Base-by-base conservation (phyloP, 2,797 vertebrate species). In the Scolopax rusticola region DNA sequence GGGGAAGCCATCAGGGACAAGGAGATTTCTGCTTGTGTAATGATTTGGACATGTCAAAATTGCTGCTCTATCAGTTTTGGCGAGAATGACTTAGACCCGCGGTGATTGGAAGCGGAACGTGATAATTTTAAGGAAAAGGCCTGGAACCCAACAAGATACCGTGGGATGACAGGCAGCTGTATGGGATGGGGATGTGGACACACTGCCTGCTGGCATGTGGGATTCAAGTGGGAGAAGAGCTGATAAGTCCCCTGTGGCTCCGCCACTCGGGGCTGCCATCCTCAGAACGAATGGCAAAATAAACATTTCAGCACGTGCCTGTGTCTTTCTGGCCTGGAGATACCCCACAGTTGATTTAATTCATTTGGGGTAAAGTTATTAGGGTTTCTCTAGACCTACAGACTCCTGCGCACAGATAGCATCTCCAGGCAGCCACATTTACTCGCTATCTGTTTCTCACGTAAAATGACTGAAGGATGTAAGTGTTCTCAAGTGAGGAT, bases 111-210 rank as follows among this genome's bases (percentile, higher is more conserved):
- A 96, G 64, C 33, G 90, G 81, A 93, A 89, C 30, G 32, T 70
- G 95, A 74, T 94, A 85, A 93, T 69, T 87, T 18, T 77, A 92
- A 93, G 73, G 81, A 89, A 92, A 93, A 93, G n/a, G 88, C 64
- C 89, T 89, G 92, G 73, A 97, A 93, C 50, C 59, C 67, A 91
- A 61, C 53, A 92, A 93, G 89, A 96, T 81, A 41, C 68, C 48
- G 27, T 5, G 2, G 32, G 41, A 19, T 1, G 33, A 90, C 84
- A 97, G 82, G 69, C 73, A 86, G 77, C 36, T 3, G 7, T 73
- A 68, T 2, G 17, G 89, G 74, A 63, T 63, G 83, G 51, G 81
- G 68, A 84, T 18, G 12, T 3, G 16, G 61, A 71, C n/a, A 45
- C 5, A 2, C 33, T 96, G 85, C 80, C 54, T 94, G 89, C 89